phyloP scores from a whole-genome alignment of 1,140 invertebrate genomes.

The Druon quercuslanigerum region DNA sequence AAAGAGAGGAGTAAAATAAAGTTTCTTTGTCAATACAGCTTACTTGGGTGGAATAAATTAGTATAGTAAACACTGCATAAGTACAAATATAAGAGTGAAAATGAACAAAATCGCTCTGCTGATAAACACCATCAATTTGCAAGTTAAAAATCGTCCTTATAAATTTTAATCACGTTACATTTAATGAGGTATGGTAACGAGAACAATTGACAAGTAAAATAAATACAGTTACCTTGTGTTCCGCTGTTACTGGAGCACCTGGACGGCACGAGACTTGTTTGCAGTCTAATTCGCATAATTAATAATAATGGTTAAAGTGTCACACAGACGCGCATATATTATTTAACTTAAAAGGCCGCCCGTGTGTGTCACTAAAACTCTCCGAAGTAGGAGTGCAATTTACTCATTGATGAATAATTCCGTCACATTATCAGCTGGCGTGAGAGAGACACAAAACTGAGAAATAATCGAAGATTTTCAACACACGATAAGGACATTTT shows the following conservation, averaged over 20 bases:
- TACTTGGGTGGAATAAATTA: too few relatives aligned
- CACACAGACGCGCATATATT: conserved; percentile 5
- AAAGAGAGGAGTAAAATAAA: too few relatives aligned
- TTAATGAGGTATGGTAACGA: background rate
- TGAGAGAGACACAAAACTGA: background rate
- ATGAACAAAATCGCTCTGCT: too few relatives aligned
- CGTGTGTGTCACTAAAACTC: background rate
- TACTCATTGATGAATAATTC: conserved; percentile 16
- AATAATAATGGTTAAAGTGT: conserved; percentile 11
- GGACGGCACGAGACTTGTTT: background rate
- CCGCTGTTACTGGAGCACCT: conserved; percentile 12
- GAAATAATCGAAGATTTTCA: background rate
- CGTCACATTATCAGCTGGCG: background rate
- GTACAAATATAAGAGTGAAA: too few relatives aligned
- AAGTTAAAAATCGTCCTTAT: background rate
- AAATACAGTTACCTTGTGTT: conserved; percentile 12
- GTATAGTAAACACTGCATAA: too few relatives aligned
- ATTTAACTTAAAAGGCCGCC: background rate
- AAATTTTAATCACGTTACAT: background rate
- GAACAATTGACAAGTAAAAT: background rate
- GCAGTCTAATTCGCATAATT: conserved; percentile 14
- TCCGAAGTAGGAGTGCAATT: background rate
- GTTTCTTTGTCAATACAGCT: too few relatives aligned
- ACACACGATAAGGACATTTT: too few relatives aligned
- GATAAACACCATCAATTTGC: too few relatives aligned